Evolutionary conservation across 2,888 invertebrate species (phyloP), one percentile per base, ranked within the genome.

Genomic region (Drosophila parthenogenetica): DNA sequence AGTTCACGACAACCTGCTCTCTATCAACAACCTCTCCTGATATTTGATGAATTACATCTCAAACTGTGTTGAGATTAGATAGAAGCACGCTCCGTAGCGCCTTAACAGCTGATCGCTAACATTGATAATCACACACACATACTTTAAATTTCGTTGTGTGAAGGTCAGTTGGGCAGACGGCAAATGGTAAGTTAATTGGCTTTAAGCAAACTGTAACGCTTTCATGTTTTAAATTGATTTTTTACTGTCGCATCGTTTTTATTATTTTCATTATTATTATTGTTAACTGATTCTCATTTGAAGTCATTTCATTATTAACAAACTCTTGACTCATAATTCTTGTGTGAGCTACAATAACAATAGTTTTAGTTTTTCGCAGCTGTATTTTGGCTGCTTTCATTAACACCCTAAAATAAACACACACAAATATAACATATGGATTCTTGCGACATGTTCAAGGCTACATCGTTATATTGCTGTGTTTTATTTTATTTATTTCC

Each of bases 391-490:
- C 58, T 58, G 59, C 51, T 63, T 86, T 86, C 73, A 86, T 85
- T 85, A 85, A 58, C 81, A 70, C 60, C 66, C 43, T 11, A 55
- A 73, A 60, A 74, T 64, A 70, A 53, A 57, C 55, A 74, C 19
- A 43, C 45, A 43, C 45, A 37, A 55, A 64, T 69, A 70, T 13
- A 74, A 55, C 81, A 87, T 77, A 87, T 79, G 75, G 78, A 75
- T 68, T 72, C 69, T 87, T 79, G 87, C 72, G 89, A 87, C 88
- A 87, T 74, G 22, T 82, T 85, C 89, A 85, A 85, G 89, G 85
- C 86, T 82, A 73, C 45, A 64, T 71, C n/a, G 65, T 73, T 77
- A 64, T 43, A 37, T 54, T 58, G 55, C 51, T 62, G 35, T 22
- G 35, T 46, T 37, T 17, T 59, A 51, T 55, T 25, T 48, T 37